Base-by-base conservation (phyloP, 2,113 vertebrate genomes). In the Zosterops borbonicus region DNA sequence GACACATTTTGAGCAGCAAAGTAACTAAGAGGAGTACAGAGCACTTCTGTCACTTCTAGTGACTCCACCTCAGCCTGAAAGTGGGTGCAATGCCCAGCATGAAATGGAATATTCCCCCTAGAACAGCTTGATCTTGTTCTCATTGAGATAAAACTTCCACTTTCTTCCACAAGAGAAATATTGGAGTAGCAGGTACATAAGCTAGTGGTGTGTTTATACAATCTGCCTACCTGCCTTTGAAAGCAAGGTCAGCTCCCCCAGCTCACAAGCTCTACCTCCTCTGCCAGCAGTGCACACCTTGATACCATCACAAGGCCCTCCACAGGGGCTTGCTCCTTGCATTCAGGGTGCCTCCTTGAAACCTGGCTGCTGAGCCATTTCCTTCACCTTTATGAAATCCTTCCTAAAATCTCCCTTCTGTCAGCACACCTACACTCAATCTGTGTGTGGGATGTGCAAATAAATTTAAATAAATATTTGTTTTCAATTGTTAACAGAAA, bases 1-100 rank as follows among this genome's bases (percentile, higher is more conserved):
- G 88, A 97, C 90, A 83, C 83, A 93, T 97, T 97, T 95, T 91
- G 91, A 97, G 92, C 81, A 90, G 92, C 92, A 94, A 88, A 67
- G 89, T 92, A 97, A 86, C 96, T 89, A 89, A 94, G 90, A 95
- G 84, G 74, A 97, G 58, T 39, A 83, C 11, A 79, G 74, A 95
- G 55, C 50, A 50, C 35, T 92, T 83, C 81, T 94, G 64, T 62
- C 71, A 50, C 87, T 95, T 97, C 87, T 52, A 71, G 85, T 62
- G 92, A 90, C 59, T 96, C 88, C 73, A 77, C 56, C 33, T 89
- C 35, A n/a, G 69, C 5, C 55, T 56, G 83, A 77, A 87, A 92
- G 89, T 20, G 50, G 55, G 42, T 86, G 23, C 6, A 5, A 50
- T 62, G 46, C 25, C 84, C 70, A n/a, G 8, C 19, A 6, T 4